Base-by-base conservation (phyloP, 1,140 invertebrate species). In the Drosophila sturtevanti region DNA sequence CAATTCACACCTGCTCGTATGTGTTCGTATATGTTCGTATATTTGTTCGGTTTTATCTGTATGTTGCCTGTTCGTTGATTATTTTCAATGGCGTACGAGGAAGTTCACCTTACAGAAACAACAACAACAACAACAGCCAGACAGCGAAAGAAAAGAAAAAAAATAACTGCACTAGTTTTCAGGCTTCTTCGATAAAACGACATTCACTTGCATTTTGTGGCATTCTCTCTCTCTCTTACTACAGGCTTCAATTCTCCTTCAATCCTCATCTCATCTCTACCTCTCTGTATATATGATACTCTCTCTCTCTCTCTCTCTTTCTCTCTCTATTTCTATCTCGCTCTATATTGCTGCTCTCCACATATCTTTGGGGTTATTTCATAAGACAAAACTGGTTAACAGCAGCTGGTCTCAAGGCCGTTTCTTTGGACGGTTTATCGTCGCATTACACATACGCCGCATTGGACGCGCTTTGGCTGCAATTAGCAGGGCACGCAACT, bases 341-440 rank as follows among this genome's bases (percentile, higher is more conserved):
- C 27, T 31, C 27, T 31, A 7, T 52, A n/a, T 27, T 52, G 58
- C 58, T 61, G 68, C 69, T 41, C 56, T 52, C 59, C 31, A 48
- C 61, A 61, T 48, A 48, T 48, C 41, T 48, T 9, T 48, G 41
- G 52, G 63, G 55, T 22, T 70, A 87, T 86, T 86, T 86, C 82
- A 82, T 87, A 86, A 86, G 82, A 60, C 48, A n/a, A 86, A 86
- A 86, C 82, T 82, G 82, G 82, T 86, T 86, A 63, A 64, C 76
- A 84, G 71, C 76, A 84, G 74, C 70, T 86, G 75, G 82, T 77
- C 82, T 87, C 82, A 87, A 86, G 82, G 82, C 82, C 82, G 81
- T 84, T 82, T 60, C 62, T 64, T 72, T n/a, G n/a, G n/a, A n/a
- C n/a, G n/a, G n/a, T n/a, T n/a, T n/a, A n/a, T n/a, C 64, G 69